Evolutionary conservation across 2,113 vertebrate genomes (phyloP).

Genomic region (Hyperoodon ampullatus): DNA sequence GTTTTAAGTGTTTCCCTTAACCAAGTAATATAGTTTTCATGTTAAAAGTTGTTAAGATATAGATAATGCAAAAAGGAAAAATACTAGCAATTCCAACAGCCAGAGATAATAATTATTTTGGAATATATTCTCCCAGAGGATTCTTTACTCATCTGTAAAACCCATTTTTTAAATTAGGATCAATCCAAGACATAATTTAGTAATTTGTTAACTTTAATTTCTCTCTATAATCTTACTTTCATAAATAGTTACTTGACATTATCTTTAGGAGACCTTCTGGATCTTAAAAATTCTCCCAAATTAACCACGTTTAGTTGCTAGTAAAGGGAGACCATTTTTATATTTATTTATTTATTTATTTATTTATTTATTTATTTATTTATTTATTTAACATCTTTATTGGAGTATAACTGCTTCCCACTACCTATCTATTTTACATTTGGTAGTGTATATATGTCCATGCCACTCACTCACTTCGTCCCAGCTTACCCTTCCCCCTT

Average conservation of each 20-base stretch:
- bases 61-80: constrained; percentile 40
- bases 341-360: neutral
- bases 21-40: neutral
- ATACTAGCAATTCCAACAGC: neutral
- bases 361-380: too few species aligned
- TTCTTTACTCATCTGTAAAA: neutral
- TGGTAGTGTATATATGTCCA: too few species aligned
- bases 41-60: neutral
- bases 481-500: too few species aligned
- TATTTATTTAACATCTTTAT: too few species aligned
- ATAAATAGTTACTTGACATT: neutral
- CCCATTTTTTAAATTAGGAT: neutral
- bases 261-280: neutral
- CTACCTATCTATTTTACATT: too few species aligned
- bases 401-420: too few species aligned
- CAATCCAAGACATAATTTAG: neutral
- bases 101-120: constrained; percentile 23
- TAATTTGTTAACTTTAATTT: neutral
- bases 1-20: neutral
- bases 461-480: too few species aligned
- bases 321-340: neutral
- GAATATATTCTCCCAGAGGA: neutral
- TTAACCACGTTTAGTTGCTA: neutral
- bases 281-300: constrained; percentile 10
- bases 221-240: neutral